Evolutionary conservation across 2,797 vertebrate genomes (phyloP), one percentile per base, ranked within the genome.

Genomic region (Coilia nasus): DNA sequence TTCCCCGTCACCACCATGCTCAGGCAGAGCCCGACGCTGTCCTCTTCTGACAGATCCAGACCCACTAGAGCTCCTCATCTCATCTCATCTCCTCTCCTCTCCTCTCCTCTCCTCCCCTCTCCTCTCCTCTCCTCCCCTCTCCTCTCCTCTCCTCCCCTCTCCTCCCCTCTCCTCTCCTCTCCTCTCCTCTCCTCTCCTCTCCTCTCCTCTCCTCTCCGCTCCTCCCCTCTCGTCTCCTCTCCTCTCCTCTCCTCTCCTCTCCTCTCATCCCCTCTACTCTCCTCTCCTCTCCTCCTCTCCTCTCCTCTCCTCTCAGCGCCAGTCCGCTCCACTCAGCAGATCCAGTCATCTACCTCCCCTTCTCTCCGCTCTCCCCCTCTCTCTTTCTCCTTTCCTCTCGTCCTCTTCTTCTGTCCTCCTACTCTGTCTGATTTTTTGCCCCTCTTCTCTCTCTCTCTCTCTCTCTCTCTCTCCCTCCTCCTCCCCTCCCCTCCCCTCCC

Each of bases 21-120:
- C 25, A 91, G 88, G 88, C 90, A 46, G 91, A 94, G 91, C 90
- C 89, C 21, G 94, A 94, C 50, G 89, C 91, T 6, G 95, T 96
- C 85, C 92, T 95, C 83, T 95, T 96, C 91, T 96, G 94, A 96
- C 88, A 83, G 59, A n/a, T 62, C 15, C 83, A 60, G 28, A 1
- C 47, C 47, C 46, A 25, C 14, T 21, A 21, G 9, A 28, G 17
- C 67, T 47, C 46, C 46, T 14, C 60, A 64, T 4, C 46, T 64
- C 60, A 23, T 64, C n/a, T 64, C 60, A 6, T 1, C 10, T 25
- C 4, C 3, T 64, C 60, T 23, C 4, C 17, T 1, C 57, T 59
- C 57, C n/a, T 59, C 4, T 12, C 54, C 11, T 2, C 54, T 56
- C 12, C 17, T 21, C 12, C 54, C 14, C 28, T 2, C 2, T 12